Conservation (phyloP, 2,113 vertebrate genomes). For the Ovis canadensis region DNA sequence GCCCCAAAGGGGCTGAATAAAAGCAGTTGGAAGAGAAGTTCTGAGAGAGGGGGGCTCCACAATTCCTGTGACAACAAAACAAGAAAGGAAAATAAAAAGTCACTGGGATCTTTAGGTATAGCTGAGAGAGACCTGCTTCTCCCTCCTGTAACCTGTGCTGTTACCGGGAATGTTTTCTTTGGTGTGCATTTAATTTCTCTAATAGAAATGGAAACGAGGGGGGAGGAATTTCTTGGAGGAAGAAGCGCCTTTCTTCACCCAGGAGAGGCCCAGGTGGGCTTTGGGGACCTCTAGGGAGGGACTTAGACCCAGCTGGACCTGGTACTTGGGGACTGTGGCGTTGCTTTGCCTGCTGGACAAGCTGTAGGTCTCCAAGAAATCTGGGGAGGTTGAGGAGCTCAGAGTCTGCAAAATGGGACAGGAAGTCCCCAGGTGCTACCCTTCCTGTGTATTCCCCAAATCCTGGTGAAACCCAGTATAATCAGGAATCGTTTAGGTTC, state of each 20-base stretch:
- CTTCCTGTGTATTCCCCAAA: too few relatives aligned
- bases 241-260: not conserved
- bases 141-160: not conserved
- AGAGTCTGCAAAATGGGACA: not conserved
- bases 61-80: not conserved
- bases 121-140: not conserved
- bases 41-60: not conserved
- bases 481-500: fast-evolving
- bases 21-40: not conserved
- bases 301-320: not conserved
- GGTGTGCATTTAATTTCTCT: not conserved
- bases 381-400: not conserved
- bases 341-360: not conserved
- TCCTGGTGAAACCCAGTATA: not conserved
- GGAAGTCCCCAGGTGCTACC: not conserved
- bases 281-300: not conserved
- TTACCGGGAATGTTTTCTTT: not conserved
- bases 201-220: not conserved
- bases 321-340: not conserved
- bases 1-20: not conserved
- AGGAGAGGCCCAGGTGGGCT: not conserved
- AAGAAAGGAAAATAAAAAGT: not conserved
- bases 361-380: not conserved
- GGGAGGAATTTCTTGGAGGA: not conserved
- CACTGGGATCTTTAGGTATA: not conserved